A percentile compares a stretch with the other conserved stretches of the same genome.
phyloP scores from a whole-genome alignment of 1,140 invertebrate species.

The Prorops nasuta region DNA sequence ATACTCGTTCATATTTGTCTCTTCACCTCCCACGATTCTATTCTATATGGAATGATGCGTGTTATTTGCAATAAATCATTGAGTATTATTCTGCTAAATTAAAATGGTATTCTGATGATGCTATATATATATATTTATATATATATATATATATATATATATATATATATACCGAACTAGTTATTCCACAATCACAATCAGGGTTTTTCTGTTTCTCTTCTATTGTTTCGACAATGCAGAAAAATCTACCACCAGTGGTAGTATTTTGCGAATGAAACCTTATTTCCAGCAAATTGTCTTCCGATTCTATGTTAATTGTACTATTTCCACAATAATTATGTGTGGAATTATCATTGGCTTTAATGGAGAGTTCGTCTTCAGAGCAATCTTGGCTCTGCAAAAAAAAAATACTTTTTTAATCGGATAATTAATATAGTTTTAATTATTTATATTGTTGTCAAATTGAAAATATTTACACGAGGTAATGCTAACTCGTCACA shows the following conservation, averaged over 20 bases:
- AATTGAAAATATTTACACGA: conserved; percentile 40
- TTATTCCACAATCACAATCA: conserved; percentile 60
- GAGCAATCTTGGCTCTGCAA: conserved; percentile 38
- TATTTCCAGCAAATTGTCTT: conserved; percentile 47
- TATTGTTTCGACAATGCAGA: conserved; percentile 51
- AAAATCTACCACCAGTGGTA: conserved; percentile 55
- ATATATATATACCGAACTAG: conserved; percentile 57
- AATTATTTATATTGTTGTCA: too few relatives aligned
- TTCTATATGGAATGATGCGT: conserved; percentile 50
- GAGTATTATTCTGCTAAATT: neutral
- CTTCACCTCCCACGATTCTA: conserved; percentile 63
- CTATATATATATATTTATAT: too few relatives aligned
- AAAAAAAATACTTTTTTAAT: conserved; percentile 3
- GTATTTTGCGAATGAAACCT: conserved; percentile 36
- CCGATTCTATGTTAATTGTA: conserved; percentile 47
- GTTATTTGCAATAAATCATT: neutral
- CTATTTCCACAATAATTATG: conserved; percentile 59
- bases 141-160: too few relatives aligned
- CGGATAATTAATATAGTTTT: too few relatives aligned
- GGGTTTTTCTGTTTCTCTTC: conserved; percentile 11
- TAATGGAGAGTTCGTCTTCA: conserved; percentile 15
- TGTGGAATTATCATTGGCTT: conserved; percentile 19
- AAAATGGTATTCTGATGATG: neutral
- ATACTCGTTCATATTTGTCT: conserved; percentile 64
- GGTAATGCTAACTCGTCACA: conserved; percentile 55